phyloP scores from a whole-genome alignment of 1,140 invertebrate genomes.

The Sinonovacula constricta region DNA sequence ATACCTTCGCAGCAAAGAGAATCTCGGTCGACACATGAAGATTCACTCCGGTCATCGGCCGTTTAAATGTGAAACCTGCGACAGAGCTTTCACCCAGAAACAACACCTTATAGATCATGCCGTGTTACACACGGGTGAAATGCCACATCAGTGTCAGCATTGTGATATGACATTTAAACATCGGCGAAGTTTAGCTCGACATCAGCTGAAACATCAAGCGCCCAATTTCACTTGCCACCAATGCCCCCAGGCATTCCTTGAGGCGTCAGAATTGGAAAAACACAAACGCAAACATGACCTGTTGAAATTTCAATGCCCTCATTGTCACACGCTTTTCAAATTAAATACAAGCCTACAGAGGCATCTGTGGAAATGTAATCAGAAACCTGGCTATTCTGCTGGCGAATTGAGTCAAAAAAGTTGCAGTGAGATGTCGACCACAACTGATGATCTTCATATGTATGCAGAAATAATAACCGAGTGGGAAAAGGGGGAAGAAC shows the following conservation, averaged over 20 bases:
- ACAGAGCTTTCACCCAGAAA: conserved; percentile 90
- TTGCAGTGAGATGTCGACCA: background rate
- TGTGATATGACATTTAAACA: conserved; percentile 79
- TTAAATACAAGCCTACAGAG: background rate
- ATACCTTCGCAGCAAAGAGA: conserved; percentile 84
- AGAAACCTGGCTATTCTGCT: too few relatives aligned
- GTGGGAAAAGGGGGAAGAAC: background rate
- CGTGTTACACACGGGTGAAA: conserved; percentile 95
- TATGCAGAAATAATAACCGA: background rate
- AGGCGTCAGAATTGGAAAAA: background rate
- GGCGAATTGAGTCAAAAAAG: background rate
- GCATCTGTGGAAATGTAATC: background rate
- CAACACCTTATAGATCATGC: conserved; percentile 95
- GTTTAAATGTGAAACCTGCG: conserved; percentile 91
- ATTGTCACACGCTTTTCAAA: background rate
- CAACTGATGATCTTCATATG: background rate
- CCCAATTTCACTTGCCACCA: background rate
- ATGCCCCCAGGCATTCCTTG: background rate
- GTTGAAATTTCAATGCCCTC: background rate
- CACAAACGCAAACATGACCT: background rate
- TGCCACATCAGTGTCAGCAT: conserved; percentile 93
- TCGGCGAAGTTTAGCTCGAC: conserved; percentile 12
- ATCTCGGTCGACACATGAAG: conserved; percentile 46
- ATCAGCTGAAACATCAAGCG: conserved; percentile 1
- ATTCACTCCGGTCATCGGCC: conserved; percentile 51